Percentiles rank a stretch among this genome's conserved stretches.
Conservation (phyloP, 2,113 vertebrate species). For the Protobothrops flavoviridis region DNA sequence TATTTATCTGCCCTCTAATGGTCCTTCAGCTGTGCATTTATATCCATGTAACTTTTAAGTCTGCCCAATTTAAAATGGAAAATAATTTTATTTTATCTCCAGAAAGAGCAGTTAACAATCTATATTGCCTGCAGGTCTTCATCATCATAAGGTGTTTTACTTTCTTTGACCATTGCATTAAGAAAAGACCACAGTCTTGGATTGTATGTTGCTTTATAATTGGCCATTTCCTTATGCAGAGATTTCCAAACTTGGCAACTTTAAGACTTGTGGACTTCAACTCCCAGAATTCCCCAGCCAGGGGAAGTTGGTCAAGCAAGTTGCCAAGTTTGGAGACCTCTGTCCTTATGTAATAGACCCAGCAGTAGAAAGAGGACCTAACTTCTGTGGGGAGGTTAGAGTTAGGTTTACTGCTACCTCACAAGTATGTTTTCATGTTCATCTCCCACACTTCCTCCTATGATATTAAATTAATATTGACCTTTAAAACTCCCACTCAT, state of each 20-base stretch:
- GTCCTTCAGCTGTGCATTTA: background rate
- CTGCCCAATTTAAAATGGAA: background rate
- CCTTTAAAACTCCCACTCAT: constrained; percentile 18
- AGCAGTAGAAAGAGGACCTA: accelerated
- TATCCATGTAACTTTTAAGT: background rate
- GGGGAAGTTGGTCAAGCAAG: background rate
- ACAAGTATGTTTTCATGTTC: constrained; percentile 28
- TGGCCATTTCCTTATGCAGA: background rate
- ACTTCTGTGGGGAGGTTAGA: constrained; percentile 17
- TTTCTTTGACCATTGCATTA: background rate
- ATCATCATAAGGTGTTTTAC: background rate
- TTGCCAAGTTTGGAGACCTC: background rate
- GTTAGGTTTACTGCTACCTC: constrained; percentile 13
- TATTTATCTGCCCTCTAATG: background rate
- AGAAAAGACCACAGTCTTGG: background rate
- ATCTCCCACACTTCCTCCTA: constrained; percentile 50
- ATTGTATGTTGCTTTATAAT: background rate
- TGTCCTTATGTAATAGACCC: background rate
- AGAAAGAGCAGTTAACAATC: background rate
- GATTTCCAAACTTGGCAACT: background rate
- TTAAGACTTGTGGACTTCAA: background rate
- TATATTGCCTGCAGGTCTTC: background rate
- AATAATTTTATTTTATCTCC: background rate
- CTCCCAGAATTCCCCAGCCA: background rate
- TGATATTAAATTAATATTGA: constrained; percentile 36